phyloP scores from a whole-genome alignment of 2,113 vertebrate species.

The Cheirogaleus medius region DNA sequence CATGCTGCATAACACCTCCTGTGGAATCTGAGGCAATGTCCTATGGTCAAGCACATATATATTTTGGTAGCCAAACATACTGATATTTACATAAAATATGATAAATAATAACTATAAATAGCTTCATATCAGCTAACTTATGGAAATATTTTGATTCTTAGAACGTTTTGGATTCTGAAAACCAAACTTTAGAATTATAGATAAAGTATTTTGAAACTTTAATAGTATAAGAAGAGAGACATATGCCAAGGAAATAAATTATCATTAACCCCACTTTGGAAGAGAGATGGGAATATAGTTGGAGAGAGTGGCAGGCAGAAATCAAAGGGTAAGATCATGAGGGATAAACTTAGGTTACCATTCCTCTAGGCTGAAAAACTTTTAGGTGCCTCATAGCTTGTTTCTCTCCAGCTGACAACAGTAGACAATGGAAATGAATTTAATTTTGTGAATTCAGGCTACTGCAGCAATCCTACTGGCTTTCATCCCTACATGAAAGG shows the following conservation, averaged over 20 bases:
- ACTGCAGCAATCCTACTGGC: background rate
- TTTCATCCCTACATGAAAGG: background rate
- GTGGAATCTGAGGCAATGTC: background rate
- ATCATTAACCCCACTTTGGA: background rate
- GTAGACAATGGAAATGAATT: background rate
- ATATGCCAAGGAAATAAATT: background rate
- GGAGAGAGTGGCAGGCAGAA: background rate
- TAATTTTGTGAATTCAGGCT: background rate
- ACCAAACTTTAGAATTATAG: background rate
- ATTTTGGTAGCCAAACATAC: background rate
- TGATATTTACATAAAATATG: background rate
- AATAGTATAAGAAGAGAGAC: background rate
- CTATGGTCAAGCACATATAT: background rate
- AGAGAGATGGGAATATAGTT: background rate
- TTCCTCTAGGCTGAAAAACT: background rate
- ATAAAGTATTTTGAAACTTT: background rate
- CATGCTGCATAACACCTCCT: background rate
- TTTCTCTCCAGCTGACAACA: background rate
- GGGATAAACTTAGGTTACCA: background rate
- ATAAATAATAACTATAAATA: conserved; percentile 25
- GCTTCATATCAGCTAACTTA: background rate
- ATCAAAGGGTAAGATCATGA: background rate
- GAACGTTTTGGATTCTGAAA: background rate
- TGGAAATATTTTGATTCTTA: background rate
- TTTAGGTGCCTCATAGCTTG: background rate